Base-by-base conservation (phyloP, 2,888 invertebrate genomes). In the Microdon myrmicae region DNA sequence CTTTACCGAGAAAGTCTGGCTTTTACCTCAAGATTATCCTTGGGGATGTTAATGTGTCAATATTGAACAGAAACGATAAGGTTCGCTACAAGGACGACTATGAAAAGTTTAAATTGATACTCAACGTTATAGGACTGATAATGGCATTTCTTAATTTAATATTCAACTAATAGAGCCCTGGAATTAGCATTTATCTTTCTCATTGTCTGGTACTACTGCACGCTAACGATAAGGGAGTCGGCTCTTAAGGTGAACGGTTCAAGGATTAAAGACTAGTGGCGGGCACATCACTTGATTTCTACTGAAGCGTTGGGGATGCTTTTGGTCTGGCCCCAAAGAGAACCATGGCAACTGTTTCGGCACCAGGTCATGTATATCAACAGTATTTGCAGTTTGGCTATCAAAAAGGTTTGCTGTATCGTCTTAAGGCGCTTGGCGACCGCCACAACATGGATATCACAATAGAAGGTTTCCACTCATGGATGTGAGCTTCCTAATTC, bases 201-300 rank as follows among this genome's bases (percentile, higher is more conserved):
- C 47, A 82, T 98, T 73, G 99, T 99, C 2, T 99, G 99, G 99
- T 99, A 99, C 81, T 99, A 99, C 81, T 99, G 99, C 81, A 99
- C 99, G 8, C 83, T 99, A 71, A 99, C 99, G 45, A 99, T 99
- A 77, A 87, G 99, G 60, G 99, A 99, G 82, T 95, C 95, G 74
- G 99, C 99, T 77, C 85, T 99, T 34, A 95, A 95, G 81, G 94
- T 98, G 48, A 99, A 99, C 81, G 99, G 99, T 0, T 99, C 98
- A 0, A 85, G 93, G 73, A 92, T 94, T 71, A 92, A 92, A 79
- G 98, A 98, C 13, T 99, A 98, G 98, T 99, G 98, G 98, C 83
- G 98, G 69, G 85, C 93, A 28, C 98, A 99, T 82, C 99, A 99
- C 82, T 99, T 99, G 80, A 88, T 98, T 69, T 96, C 97, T 0